Evolutionary conservation across 2,888 invertebrate genomes (phyloP), one percentile per base, ranked within the genome.

Genomic region (Lamproptera curius): DNA sequence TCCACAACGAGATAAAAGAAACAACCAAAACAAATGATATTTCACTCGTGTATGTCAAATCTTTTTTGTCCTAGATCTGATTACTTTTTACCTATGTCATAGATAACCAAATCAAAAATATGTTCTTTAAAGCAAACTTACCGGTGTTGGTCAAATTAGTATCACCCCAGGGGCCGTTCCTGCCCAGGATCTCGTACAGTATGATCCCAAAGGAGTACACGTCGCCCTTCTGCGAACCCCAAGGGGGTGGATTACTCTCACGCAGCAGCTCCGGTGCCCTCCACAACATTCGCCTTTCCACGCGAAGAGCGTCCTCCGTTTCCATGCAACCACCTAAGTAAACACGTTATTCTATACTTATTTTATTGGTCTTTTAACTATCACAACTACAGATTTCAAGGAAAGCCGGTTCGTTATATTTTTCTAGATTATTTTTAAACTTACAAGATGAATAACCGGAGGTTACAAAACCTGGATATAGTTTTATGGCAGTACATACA

Each of bases 181-280:
- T 82, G 0, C 94, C 93, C 42, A 95, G 89, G 52, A 96, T 94
- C 77, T 97, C 96, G 66, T 95, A 95, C 1, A 97, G 81, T 16
- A 97, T 91, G 56, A 97, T 93, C 0, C 92, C 94, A 69, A 97
- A 96, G 1, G 94, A 93, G 70, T 94, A 95, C 8, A 95, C 92
- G 63, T 95, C 95, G 14, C 94, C 96, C 67, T 94, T 95, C 70
- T 95, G 95, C 0, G 95, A 92, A n/a, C 96, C 96, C 50, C 93
- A 77, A 0, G 86, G 61, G 0, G 90, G 88, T 0, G 90, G 89
- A 16, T 79, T 83, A 0, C 89, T 77, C 0, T 90, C 81, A 23
- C 94, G 78, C 14, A 95, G 81, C 11, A 95, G 80, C 76, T 95
- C 95, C 0, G 95, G 95, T 0, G 95, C 94, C 52, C 90, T 86